Base-by-base conservation (phyloP, 2,113 vertebrate genomes). In the Oceanodroma tethys region DNA sequence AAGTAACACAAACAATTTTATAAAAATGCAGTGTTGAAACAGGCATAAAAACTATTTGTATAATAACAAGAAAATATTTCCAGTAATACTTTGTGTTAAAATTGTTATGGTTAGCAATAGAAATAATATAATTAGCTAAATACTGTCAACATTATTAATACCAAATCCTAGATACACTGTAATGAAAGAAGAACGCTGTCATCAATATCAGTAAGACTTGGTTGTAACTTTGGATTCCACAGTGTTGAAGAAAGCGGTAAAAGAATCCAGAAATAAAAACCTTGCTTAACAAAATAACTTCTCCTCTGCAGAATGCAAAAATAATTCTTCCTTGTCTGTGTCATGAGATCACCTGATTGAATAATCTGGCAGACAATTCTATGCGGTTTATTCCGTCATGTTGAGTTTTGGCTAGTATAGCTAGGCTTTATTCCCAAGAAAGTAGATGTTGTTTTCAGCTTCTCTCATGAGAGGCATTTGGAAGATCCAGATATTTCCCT, bases 401-500 rank as follows among this genome's bases (percentile, higher is more conserved):
- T 25, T 78, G 42, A 59, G n/a, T 81, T 90, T 71, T 82, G 59
- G 48, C 60, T 85, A 7, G 18, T 50, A 2, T 42, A 34, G 43
- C 26, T 68, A 38, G 60, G 56, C 72, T 95, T 87, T 43, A 5
- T 88, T 95, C 71, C 91, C 62, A 75, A 68, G 53, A 74, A 88
- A 87, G 68, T 55, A 68, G 45, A 65, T 73, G 29, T 36, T 67
- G 47, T 76, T 97, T 93, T 72, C 65, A 87, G 48, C 58, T 86
- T 95, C 70, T 66, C 40, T 94, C 81, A 38, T 1, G 36, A 81
- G 80, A 63, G 30, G 29, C 52, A n/a, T 74, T 90, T 91, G 53
- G 71, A 93, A 82, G 91, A 81, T 87, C 32, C 40, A 94, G 58
- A 10, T 76, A 91, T 76, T 90, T 96, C 63, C n/a, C 42, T 78